A percentile compares a stretch with the other conserved stretches of the same genome.
phyloP scores from a whole-genome alignment of 37 sponge, comb jelly and placozoan species.

The Beroe forskalii region DNA sequence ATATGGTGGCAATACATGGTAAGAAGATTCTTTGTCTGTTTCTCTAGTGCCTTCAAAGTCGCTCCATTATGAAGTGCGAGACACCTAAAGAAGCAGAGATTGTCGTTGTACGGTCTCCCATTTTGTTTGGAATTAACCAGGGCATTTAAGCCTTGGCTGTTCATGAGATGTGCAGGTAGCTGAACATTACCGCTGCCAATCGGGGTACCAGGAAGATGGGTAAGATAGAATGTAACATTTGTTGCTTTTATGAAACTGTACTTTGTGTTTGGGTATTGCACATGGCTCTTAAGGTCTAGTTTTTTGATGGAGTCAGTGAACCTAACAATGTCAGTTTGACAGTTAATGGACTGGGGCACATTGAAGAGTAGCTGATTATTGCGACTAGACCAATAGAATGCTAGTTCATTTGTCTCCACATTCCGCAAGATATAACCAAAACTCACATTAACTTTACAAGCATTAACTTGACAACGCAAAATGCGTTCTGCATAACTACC shows the following conservation, averaged over 20 bases:
- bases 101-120: neutral
- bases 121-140: neutral
- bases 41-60: neutral
- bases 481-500: neutral
- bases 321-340: neutral
- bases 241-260: neutral
- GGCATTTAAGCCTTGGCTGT: neutral
- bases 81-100: conserved; percentile 30
- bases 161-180: neutral
- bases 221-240: neutral
- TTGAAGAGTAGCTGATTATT: neutral
- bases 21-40: neutral
- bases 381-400: neutral
- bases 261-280: neutral
- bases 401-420: neutral
- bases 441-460: neutral
- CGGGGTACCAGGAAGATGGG: neutral
- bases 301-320: neutral
- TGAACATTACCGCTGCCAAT: neutral
- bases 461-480: neutral
- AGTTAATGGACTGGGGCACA: neutral
- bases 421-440: neutral
- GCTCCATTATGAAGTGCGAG: neutral
- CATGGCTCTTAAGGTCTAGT: neutral
- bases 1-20: neutral